Evolutionary conservation across 1,140 invertebrate genomes (phyloP).

Genomic region (Rhopalosiphum maidis): DNA sequence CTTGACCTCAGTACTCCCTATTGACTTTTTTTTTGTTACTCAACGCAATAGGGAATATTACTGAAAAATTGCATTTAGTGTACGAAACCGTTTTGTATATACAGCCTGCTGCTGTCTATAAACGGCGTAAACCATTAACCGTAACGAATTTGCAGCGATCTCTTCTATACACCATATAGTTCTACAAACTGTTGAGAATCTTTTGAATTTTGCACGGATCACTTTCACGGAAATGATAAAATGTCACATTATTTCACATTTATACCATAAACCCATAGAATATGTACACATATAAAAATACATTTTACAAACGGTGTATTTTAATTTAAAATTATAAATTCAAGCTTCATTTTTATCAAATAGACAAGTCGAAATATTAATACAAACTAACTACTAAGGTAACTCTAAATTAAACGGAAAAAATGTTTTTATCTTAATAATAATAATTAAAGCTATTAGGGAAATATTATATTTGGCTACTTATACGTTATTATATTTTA

Average conservation of each 20-base stretch:
- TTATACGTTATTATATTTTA: not conserved
- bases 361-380: no score
- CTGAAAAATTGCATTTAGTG: constrained; percentile 4
- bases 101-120: not conserved
- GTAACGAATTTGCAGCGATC: not conserved
- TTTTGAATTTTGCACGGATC: not conserved
- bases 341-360: no score
- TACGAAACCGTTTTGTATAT: not conserved
- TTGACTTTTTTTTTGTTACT: constrained; percentile 37
- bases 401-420: no score
- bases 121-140: constrained; percentile 1
- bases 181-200: not conserved
- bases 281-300: no score
- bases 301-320: no score
- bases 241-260: not conserved
- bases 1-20: constrained; percentile 49
- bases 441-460: no score
- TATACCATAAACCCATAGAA: no score
- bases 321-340: no score
- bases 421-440: no score
- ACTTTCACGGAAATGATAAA: not conserved
- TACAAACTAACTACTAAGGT: no score
- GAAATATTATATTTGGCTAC: not conserved
- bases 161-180: not conserved
- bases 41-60: not conserved